phyloP scores from a whole-genome alignment of 1,140 invertebrate genomes.

The Drosophila baimaii region DNA sequence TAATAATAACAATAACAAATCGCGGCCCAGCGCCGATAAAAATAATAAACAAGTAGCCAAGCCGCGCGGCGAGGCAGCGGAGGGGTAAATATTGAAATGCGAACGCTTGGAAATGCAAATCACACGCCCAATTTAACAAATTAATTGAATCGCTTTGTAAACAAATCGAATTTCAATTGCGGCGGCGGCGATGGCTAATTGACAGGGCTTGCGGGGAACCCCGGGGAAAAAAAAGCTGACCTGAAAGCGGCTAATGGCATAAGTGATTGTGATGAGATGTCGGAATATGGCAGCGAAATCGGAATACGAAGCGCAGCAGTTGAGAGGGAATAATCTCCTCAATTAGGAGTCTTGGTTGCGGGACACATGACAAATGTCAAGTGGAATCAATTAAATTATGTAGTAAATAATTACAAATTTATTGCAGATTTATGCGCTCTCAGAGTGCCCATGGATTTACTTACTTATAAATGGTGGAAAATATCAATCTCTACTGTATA shows the following conservation, averaged over 20 bases:
- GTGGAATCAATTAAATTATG: no score
- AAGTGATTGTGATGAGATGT: neutral
- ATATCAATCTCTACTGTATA: no score
- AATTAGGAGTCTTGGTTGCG: conserved; percentile 16
- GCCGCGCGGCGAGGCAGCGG: neutral
- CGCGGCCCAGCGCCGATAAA: conserved; percentile 19
- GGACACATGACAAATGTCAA: no score
- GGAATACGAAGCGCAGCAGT: neutral
- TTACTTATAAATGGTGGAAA: no score
- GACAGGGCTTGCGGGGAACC: conserved; percentile 2
- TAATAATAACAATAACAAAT: conserved; percentile 33
- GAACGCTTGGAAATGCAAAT: conserved; percentile 47
- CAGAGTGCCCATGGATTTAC: no score
- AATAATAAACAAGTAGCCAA: conserved; percentile 36
- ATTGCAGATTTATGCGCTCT: no score
- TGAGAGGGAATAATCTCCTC: neutral
- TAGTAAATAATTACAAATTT: neutral
- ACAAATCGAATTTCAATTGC: conserved; percentile 41
- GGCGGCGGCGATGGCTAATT: conserved; percentile 10
- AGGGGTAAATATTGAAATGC: conserved; percentile 29
- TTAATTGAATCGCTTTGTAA: conserved; percentile 55
- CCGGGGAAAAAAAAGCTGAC: neutral
- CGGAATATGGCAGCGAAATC: neutral
- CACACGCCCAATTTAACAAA: conserved; percentile 57
- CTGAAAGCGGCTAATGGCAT: neutral